A percentile compares a stretch with the other conserved stretches of the same genome.
phyloP scores from a whole-genome alignment of 2,888 invertebrate genomes.

The Melinopterus prodromus region DNA sequence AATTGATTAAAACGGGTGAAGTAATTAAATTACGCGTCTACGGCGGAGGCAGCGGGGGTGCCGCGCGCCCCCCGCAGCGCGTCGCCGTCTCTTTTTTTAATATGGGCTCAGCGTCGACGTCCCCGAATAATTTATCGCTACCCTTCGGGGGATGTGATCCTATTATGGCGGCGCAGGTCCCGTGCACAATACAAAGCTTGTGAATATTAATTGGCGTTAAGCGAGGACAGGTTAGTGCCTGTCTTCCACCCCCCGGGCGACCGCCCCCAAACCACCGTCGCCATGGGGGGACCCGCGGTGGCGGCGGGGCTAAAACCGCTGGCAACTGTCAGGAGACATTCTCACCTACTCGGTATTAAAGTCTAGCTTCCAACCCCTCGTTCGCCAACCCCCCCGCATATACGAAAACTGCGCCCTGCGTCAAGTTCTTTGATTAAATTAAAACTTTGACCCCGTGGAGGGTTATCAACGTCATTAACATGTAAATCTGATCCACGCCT shows the following conservation, averaged over 20 bases:
- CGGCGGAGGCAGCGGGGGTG: neutral
- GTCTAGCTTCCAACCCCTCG: constrained; percentile 47
- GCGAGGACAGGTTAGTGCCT: constrained; percentile 50
- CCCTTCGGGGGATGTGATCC: constrained; percentile 38
- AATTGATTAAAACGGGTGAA: constrained; percentile 37
- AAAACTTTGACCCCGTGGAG: constrained; percentile 59
- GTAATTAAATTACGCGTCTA: constrained; percentile 37
- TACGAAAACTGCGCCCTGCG: constrained; percentile 59
- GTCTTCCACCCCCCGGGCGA: constrained; percentile 34
- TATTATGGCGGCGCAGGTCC: constrained; percentile 35
- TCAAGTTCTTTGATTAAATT: constrained; percentile 64
- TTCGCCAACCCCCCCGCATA: constrained; percentile 44
- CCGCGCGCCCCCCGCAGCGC: constrained; percentile 22
- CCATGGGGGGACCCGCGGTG: neutral
- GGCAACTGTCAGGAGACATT: constrained; percentile 56
- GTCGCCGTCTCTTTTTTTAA: constrained; percentile 35
- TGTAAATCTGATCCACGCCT: constrained; percentile 56
- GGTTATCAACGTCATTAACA: constrained; percentile 57
- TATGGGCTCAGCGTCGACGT: constrained; percentile 34
- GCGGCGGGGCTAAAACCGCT: constrained; percentile 45
- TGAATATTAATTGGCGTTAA: constrained; percentile 59
- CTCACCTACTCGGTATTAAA: constrained; percentile 58
- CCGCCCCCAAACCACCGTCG: neutral
- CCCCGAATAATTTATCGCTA: constrained; percentile 37
- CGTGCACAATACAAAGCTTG: constrained; percentile 42